Evolutionary conservation across 2,113 vertebrate genomes (phyloP).

Genomic region (Dasyprocta punctata): DNA sequence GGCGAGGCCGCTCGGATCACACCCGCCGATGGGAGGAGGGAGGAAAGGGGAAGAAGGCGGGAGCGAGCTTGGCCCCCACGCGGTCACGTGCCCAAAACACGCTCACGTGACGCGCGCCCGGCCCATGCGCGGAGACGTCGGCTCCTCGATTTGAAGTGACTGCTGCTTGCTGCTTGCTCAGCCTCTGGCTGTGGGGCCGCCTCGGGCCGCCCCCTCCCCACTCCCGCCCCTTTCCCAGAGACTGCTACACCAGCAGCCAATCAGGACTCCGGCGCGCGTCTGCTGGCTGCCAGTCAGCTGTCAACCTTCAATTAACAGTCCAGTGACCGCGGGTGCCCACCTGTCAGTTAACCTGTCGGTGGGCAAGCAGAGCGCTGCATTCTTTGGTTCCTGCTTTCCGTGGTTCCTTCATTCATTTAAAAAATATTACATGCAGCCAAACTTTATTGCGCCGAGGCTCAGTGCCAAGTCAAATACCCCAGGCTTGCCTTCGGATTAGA

Average conservation of each 20-base stretch:
- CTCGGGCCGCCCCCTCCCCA: background rate
- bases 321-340: background rate
- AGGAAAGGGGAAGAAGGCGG: slow-evolving; percentile 43
- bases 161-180: background rate
- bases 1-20: slow-evolving; percentile 72
- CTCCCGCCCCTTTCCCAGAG: background rate
- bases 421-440: background rate
- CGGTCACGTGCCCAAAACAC: slow-evolving; percentile 86
- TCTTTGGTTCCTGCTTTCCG: accelerated
- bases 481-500: background rate
- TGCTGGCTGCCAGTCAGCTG: slow-evolving; percentile 53
- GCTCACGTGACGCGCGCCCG: slow-evolving; percentile 82
- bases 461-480: background rate
- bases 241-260: slow-evolving; percentile 37
- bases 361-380: background rate
- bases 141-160: background rate
- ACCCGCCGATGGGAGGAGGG: slow-evolving; percentile 66
- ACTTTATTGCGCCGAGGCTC: background rate
- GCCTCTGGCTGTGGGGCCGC: background rate
- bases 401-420: background rate
- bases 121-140: background rate
- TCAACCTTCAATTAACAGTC: slow-evolving; percentile 40
- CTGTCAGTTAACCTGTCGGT: slow-evolving; percentile 42
- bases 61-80: slow-evolving; percentile 53
- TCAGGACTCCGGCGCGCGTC: background rate